These are phyloP conservation scores for Odontesthes bonariensis DNA, from an alignment of 2,113 vertebrate genomes.

Conservation along the genomic window DNA sequence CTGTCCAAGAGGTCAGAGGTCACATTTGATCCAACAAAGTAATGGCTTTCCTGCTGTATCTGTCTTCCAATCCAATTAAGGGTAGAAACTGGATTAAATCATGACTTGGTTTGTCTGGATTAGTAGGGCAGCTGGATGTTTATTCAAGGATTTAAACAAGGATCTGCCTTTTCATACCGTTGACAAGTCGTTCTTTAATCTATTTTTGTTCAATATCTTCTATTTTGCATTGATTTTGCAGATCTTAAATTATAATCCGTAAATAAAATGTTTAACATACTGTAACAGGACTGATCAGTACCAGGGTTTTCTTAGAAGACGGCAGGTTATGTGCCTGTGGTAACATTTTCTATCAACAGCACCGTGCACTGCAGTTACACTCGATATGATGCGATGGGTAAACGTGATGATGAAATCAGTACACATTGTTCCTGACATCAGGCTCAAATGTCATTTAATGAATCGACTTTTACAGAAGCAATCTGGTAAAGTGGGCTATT, in stretches of 20 bases:
- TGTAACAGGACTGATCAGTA: too few species aligned
- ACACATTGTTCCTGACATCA: too few species aligned
- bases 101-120: not conserved
- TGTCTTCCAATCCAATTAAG: conserved; percentile 51
- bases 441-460: too few species aligned
- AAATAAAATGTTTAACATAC: not conserved
- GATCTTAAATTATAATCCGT: not conserved
- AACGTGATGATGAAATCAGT: too few species aligned
- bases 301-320: not conserved
- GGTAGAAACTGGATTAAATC: conserved; percentile 33
- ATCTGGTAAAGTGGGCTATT: too few species aligned
- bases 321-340: not conserved
- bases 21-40: conserved; percentile 56
- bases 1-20: conserved; percentile 57
- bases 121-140: not conserved
- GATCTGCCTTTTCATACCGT: conserved; percentile 2
- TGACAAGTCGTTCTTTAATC: not conserved
- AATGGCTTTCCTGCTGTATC: conserved; percentile 17
- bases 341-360: too few species aligned
- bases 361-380: too few species aligned
- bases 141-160: conserved; percentile 1
- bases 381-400: too few species aligned
- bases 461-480: too few species aligned
- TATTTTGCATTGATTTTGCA: not conserved
- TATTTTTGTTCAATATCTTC: not conserved